A percentile compares a stretch with the other conserved stretches of the same genome.
These are phyloP conservation scores for Atethmia centrago DNA, from an alignment of 2,888 invertebrate species.

Conservation along the genomic window DNA sequence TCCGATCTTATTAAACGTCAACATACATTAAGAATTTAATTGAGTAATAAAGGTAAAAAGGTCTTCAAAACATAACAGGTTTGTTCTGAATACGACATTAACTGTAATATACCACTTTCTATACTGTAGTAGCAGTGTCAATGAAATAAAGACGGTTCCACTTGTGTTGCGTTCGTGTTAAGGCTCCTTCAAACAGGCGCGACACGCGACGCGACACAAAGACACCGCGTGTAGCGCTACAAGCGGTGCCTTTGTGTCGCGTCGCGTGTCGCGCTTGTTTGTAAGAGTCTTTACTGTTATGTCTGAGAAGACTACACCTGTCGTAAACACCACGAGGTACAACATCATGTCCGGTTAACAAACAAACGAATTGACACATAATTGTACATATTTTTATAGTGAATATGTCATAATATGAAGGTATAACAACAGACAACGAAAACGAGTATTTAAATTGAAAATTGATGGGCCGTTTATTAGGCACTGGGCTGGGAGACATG, in stretches of 20 bases:
- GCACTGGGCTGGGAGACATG: too few relatives aligned
- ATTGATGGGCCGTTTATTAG: too few relatives aligned
- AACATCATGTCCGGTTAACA: conserved; percentile 29
- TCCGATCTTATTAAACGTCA: conserved; percentile 9
- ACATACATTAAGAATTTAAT: conserved; percentile 20
- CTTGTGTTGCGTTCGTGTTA: conserved; percentile 14
- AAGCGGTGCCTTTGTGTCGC: too few relatives aligned
- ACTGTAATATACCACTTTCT: conserved; percentile 11
- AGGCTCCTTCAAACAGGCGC: too few relatives aligned
- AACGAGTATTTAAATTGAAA: not conserved
- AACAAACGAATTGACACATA: conserved; percentile 5
- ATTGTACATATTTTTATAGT: not conserved
- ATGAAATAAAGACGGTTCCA: not conserved
- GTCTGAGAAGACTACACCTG: conserved; percentile 32
- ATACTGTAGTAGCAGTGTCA: not conserved
- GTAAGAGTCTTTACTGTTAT: too few relatives aligned
- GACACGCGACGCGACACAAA: too few relatives aligned
- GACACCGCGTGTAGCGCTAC: too few relatives aligned
- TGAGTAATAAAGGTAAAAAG: conserved; percentile 8
- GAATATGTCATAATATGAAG: not conserved
- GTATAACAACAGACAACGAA: not conserved
- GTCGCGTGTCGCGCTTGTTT: too few relatives aligned
- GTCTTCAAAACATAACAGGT: conserved; percentile 13
- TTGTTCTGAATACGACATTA: not conserved
- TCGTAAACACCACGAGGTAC: conserved; percentile 34